phyloP scores from a whole-genome alignment of 2,888 invertebrate genomes.

The Salpingus planirostris region DNA sequence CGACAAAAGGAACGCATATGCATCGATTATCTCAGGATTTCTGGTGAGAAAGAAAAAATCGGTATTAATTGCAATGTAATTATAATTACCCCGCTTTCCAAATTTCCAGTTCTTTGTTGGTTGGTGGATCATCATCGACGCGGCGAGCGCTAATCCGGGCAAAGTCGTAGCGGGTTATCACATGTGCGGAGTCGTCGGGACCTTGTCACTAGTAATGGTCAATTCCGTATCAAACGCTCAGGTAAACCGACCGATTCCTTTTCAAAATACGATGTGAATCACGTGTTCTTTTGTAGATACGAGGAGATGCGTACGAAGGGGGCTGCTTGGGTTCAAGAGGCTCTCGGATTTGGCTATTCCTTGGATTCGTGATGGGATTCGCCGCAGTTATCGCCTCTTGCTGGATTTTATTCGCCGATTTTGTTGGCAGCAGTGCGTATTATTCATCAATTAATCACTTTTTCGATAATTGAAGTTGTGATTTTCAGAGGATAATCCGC shows the following conservation, averaged over 20 bases:
- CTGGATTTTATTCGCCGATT: slow-evolving; percentile 92
- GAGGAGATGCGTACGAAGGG: slow-evolving; percentile 73
- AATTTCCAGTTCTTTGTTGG: slow-evolving; percentile 79
- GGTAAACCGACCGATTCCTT: slow-evolving; percentile 36
- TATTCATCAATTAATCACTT: too few species aligned
- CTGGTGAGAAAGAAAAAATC: slow-evolving; percentile 54
- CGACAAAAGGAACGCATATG: slow-evolving; percentile 77
- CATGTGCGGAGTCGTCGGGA: slow-evolving; percentile 90
- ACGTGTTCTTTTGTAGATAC: slow-evolving; percentile 42
- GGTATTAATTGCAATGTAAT: background rate
- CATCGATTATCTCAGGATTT: slow-evolving; percentile 76
- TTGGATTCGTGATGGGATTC: slow-evolving; percentile 95
- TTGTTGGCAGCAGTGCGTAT: too few species aligned
- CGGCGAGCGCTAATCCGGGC: slow-evolving; percentile 67
- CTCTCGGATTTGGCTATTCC: slow-evolving; percentile 87
- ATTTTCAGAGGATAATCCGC: slow-evolving; percentile 18
- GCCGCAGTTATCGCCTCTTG: slow-evolving; percentile 91
- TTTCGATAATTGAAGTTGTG: too few species aligned
- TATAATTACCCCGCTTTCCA: too few species aligned
- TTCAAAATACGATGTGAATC: background rate
- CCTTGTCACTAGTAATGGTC: slow-evolving; percentile 92
- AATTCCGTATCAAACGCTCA: slow-evolving; percentile 95
- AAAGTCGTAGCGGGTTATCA: slow-evolving; percentile 71
- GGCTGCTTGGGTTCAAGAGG: slow-evolving; percentile 83
- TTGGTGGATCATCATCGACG: slow-evolving; percentile 98